Conservation (phyloP, 2,113 vertebrate species). For the Sinocyclocheilus grahami region DNA sequence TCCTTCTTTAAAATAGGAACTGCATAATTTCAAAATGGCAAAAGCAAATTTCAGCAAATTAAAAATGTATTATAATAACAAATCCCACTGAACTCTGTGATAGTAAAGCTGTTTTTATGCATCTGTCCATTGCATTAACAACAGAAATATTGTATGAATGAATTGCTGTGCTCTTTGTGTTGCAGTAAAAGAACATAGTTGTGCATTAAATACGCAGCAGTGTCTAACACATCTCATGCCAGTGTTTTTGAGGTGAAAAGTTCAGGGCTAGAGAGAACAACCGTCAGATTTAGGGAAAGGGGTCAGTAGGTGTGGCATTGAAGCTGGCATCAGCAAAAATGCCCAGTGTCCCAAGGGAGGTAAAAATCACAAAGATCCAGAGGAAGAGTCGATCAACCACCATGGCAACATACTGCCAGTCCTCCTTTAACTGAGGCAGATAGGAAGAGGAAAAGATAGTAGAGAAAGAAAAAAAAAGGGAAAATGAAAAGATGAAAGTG, state of each 20-base stretch:
- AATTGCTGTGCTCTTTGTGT: background rate
- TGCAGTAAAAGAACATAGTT: background rate
- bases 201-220: background rate
- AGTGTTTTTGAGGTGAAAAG: conserved; percentile 10
- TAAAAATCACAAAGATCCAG: conserved; percentile 79
- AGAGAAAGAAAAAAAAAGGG: background rate
- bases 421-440: conserved; percentile 74
- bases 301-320: conserved; percentile 76
- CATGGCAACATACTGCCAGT: conserved; percentile 85
- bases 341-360: conserved; percentile 77
- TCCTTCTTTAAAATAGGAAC: background rate
- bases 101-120: background rate
- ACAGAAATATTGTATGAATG: background rate
- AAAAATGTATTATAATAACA: background rate
- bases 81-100: background rate
- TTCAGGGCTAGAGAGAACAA: background rate
- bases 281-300: conserved; percentile 65
- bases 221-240: background rate
- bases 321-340: conserved; percentile 78
- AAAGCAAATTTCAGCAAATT: background rate
- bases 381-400: conserved; percentile 82
- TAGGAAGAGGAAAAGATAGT: background rate
- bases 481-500: background rate
- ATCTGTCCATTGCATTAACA: background rate
- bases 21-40: background rate